Evolutionary conservation across 2,888 invertebrate species (phyloP), one percentile per base, ranked within the genome.

Genomic region (Rotaria macrura): DNA sequence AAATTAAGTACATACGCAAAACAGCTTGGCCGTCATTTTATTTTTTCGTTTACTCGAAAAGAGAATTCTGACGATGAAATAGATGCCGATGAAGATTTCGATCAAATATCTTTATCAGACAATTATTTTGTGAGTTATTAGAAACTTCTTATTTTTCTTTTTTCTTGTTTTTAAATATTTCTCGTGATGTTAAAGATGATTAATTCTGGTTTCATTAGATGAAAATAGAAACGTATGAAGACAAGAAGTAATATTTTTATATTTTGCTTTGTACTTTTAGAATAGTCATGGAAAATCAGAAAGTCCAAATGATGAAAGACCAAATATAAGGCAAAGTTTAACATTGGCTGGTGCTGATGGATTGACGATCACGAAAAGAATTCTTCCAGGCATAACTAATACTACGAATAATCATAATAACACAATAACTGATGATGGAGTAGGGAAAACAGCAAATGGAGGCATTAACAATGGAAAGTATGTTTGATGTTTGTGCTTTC

Each of bases 381-480:
- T 34, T 65, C 34, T 65, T 34, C 34, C 65, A 65, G 65, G 65
- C 65, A 65, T 65, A 65, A 65, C 29, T 54, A 54, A 54, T 54
- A 7, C 25, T 25, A 54, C 54, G 25, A 54, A 54, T 65, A 65
- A 65, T 65, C 65, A 65, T 5, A 29, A 65, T 65, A 34, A 65
- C 34, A 65, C 65, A 65, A 65, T 14, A 65, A 29, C 20, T 34
- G 65, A 65, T 34, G 65, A 65, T 65, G 65, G 34, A 65, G 38
- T 65, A 20, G 65, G 34, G 20, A 65, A 65, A 34, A 65, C 65
- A 34, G 14, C 65, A 34, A 65, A 65, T 20, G 65, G 65, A 38
- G 65, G 65, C 34, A 65, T 65, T 29, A 65, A 65, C 34, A 65
- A 65, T 65, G 65, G 65, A 65, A 65, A 65, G 65, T 65, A 65